Conservation (phyloP, 2,797 vertebrate genomes). For the Mionectes olivaceus region DNA sequence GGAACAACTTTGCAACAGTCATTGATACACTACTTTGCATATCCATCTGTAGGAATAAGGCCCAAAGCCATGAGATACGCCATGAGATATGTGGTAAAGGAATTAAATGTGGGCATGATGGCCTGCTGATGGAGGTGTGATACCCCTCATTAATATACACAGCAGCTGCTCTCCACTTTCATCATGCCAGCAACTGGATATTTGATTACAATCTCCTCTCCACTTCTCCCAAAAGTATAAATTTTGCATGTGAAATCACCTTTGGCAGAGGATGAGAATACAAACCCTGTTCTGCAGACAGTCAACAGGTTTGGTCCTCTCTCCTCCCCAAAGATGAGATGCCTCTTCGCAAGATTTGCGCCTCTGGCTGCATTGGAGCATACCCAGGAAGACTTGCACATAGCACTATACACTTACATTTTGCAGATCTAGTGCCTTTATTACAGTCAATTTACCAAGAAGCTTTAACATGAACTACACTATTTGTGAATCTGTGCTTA, state of each 20-base stretch:
- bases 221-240: background rate
- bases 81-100: background rate
- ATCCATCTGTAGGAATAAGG: background rate
- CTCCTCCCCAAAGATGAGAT: background rate
- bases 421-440: background rate
- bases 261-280: background rate
- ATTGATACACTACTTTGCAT: background rate
- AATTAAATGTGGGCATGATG: background rate
- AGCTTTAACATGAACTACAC: background rate
- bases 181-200: background rate
- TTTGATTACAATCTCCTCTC: background rate
- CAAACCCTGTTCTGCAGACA: background rate
- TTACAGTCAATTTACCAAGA: background rate
- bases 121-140: background rate
- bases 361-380: background rate
- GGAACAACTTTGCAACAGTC: background rate
- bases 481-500: background rate
- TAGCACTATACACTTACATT: fast-evolving
- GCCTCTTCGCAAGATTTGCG: background rate
- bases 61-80: background rate
- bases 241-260: background rate
- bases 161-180: background rate
- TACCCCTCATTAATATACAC: background rate
- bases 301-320: background rate
- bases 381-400: too few relatives aligned